These are phyloP conservation scores for Tokudaia muenninki DNA, from an alignment of 2,797 vertebrate species.

Conservation along the genomic window DNA sequence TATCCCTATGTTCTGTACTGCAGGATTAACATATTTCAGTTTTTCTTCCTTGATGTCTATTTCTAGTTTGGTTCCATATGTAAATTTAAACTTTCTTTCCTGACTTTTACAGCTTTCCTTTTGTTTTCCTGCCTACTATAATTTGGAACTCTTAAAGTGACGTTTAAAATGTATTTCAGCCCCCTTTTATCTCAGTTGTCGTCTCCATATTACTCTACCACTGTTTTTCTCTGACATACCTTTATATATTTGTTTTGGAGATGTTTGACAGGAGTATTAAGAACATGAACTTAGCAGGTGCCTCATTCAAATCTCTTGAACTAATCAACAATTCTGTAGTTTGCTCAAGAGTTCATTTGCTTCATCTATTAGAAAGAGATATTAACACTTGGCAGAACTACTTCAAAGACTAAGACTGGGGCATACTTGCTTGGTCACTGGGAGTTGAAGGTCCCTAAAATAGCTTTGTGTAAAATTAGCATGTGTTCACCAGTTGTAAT, in stretches of 20 bases:
- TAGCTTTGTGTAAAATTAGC: background rate
- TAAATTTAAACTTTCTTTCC: background rate
- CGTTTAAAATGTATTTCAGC: background rate
- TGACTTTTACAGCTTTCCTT: background rate
- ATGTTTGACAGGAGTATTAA: background rate
- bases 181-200: background rate
- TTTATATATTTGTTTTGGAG: slow-evolving; percentile 36
- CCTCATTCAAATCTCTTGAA: background rate
- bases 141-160: background rate
- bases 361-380: background rate
- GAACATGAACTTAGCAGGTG: slow-evolving; percentile 14
- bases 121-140: background rate
- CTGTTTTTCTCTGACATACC: background rate
- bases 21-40: background rate
- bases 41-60: background rate
- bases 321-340: background rate
- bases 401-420: background rate
- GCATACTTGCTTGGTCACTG: background rate
- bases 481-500: background rate
- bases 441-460: background rate
- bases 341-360: background rate
- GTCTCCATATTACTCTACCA: background rate
- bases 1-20: no score
- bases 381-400: background rate
- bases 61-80: background rate